phyloP scores from a whole-genome alignment of 2,797 vertebrate species.

The Oreochromis grahami region DNA sequence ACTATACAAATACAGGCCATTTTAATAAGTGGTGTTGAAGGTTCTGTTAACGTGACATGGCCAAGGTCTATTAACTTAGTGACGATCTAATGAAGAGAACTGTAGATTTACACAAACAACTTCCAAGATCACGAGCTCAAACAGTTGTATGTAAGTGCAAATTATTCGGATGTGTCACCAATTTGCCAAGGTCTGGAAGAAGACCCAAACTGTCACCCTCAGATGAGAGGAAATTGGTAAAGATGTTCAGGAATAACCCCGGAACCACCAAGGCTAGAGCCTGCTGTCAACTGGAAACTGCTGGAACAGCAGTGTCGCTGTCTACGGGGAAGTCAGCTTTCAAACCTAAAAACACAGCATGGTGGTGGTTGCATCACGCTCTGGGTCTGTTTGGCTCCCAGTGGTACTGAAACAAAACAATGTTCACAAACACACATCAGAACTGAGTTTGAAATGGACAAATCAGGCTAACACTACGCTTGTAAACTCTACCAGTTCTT shows the following conservation, averaged over 20 bases:
- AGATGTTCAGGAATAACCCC: not conserved
- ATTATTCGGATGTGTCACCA: not conserved
- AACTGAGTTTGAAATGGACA: not conserved
- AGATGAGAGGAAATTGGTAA: not conserved
- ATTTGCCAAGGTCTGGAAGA: not conserved
- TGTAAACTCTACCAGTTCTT: not conserved
- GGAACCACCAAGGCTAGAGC: not conserved
- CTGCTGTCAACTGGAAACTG: not conserved
- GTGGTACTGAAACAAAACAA: not conserved
- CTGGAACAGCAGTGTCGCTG: not conserved
- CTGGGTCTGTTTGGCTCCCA: not conserved
- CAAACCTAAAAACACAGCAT: not conserved
- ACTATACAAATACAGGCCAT: no score
- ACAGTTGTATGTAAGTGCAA: not conserved
- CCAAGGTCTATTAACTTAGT: not conserved
- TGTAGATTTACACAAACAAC: not conserved
- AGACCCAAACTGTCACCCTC: not conserved
- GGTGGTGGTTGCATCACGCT: not conserved
- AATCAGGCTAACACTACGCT: accelerated
- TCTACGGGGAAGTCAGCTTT: not conserved
- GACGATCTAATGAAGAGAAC: not conserved
- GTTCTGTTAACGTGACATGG: not conserved
- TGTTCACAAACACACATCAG: not conserved
- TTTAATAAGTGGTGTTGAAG: not conserved
- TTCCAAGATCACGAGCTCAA: not conserved